These are phyloP conservation scores for Protonemura montana DNA, from an alignment of 2,888 invertebrate genomes.

Conservation along the genomic window DNA sequence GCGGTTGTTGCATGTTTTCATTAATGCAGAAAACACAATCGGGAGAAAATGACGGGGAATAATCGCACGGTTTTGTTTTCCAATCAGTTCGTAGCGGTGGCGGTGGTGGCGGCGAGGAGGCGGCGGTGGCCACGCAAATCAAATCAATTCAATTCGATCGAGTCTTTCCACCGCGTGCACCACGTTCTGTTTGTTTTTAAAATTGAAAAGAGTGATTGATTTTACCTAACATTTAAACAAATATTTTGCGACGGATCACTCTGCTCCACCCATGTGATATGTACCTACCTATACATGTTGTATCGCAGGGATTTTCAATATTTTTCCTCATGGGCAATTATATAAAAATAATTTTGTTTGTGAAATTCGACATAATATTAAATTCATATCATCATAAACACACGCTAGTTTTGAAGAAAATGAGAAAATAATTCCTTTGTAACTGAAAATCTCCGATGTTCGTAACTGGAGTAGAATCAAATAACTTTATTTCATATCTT, in stretches of 20 bases:
- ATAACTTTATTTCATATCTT: too few species aligned
- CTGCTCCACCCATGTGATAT: neutral
- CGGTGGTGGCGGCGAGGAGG: neutral
- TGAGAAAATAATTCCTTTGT: too few species aligned
- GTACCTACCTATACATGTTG: neutral
- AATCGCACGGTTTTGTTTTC: neutral
- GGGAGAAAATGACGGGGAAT: neutral
- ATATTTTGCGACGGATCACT: neutral
- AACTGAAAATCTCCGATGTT: too few species aligned
- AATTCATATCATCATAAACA: too few species aligned
- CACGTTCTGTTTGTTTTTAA: neutral
- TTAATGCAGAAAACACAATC: neutral
- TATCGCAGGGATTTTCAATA: neutral
- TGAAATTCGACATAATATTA: too few species aligned
- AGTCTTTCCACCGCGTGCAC: neutral
- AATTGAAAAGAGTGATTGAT: slow-evolving; percentile 2
- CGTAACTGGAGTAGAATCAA: too few species aligned
- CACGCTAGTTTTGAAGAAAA: too few species aligned
- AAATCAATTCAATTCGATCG: neutral
- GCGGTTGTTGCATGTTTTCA: neutral
- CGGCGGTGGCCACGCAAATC: neutral
- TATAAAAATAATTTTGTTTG: neutral
- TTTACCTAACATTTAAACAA: neutral
- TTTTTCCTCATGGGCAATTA: neutral
- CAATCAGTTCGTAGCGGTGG: neutral